phyloP scores from a whole-genome alignment of 2,797 vertebrate genomes.

The Pangasius macronema region DNA sequence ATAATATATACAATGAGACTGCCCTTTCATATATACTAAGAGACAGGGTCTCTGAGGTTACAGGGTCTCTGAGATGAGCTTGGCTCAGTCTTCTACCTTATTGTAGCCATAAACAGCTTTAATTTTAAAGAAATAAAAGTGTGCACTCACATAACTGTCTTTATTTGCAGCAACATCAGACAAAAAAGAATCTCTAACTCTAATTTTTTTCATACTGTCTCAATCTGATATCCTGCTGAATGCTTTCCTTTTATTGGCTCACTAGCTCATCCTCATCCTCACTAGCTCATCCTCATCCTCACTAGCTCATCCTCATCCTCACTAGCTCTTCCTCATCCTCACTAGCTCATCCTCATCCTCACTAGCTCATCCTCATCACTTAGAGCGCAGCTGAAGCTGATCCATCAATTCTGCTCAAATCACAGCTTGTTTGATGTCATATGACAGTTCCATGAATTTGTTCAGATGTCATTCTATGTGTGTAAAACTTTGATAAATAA shows the following conservation, averaged over 20 bases:
- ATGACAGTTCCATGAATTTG: not conserved
- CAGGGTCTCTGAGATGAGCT: not conserved
- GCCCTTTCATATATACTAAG: not conserved
- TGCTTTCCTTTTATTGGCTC: not conserved
- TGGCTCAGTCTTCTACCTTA: not conserved
- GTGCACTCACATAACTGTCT: not conserved
- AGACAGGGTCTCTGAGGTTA: not conserved
- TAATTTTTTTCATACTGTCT: not conserved
- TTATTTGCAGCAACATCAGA: not conserved
- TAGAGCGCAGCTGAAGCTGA: not conserved
- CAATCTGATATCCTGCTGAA: not conserved
- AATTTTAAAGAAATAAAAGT: not conserved
- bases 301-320: not conserved
- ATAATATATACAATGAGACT: not conserved
- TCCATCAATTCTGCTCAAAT: not conserved
- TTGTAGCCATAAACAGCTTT: not conserved
- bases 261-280: not conserved
- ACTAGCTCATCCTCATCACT: not conserved
- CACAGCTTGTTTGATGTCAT: not conserved
- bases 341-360: not conserved
- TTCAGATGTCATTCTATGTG: not conserved
- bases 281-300: not conserved
- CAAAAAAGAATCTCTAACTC: not conserved
- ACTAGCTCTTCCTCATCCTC: too few relatives aligned
- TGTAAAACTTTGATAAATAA: not conserved